Evolutionary conservation across 2,888 invertebrate species (phyloP).

Genomic region (Andricus curvator): DNA sequence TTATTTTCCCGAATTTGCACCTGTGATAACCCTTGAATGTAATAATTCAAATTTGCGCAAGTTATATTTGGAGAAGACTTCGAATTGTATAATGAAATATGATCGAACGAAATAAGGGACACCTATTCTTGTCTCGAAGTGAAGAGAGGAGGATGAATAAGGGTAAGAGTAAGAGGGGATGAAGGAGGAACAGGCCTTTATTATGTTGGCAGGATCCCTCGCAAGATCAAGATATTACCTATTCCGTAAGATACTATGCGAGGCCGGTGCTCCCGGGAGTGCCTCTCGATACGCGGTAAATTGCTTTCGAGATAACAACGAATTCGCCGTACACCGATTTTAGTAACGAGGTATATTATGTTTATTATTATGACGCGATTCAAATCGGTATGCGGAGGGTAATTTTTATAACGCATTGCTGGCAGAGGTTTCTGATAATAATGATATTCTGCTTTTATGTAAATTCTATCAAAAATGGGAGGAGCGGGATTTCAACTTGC

Average conservation of each 20-base stretch:
- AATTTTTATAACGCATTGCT: conserved; percentile 2
- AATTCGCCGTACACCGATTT: conserved; percentile 43
- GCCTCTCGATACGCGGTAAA: conserved; percentile 56
- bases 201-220: conserved; percentile 58
- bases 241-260: conserved; percentile 53
- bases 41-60: not conserved
- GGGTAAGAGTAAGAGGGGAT: conserved; percentile 25
- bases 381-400: conserved; percentile 1
- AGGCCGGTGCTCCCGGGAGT: conserved; percentile 48
- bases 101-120: conserved; percentile 60
- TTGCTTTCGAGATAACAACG: conserved; percentile 59
- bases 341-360: conserved; percentile 48
- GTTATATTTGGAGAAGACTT: conserved; percentile 33
- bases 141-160: not conserved
- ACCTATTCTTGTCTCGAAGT: conserved; percentile 53
- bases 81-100: conserved; percentile 64
- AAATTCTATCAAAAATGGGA: not conserved
- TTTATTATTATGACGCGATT: conserved; percentile 48
- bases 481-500: not conserved
- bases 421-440: conserved; percentile 16
- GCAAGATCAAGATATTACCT: conserved; percentile 60
- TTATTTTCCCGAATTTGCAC: conserved; percentile 12
- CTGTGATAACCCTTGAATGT: not conserved
- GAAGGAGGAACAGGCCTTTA: conserved; percentile 59
- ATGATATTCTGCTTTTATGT: conserved; percentile 22